phyloP scores from a whole-genome alignment of 2,888 invertebrate genomes.

The Tetrapedia diversipes region DNA sequence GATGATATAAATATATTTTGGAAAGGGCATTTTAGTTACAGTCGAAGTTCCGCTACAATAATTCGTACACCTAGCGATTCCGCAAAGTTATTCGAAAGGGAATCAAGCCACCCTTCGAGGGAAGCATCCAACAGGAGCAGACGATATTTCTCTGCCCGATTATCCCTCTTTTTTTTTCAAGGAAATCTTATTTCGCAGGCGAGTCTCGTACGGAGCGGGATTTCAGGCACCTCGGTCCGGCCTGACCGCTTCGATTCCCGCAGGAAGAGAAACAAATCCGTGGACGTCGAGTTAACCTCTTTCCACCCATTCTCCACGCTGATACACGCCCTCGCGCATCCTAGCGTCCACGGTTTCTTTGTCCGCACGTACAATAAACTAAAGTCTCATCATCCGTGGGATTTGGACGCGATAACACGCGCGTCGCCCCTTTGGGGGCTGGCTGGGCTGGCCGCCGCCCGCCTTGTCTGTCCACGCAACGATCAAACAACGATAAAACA shows the following conservation, averaged over 20 bases:
- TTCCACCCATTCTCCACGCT: conserved; percentile 53
- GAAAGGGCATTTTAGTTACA: too few relatives aligned
- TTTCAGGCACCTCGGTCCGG: conserved; percentile 73
- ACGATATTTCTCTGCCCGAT: conserved; percentile 11
- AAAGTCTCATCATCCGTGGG: conserved; percentile 83
- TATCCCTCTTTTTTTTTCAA: conserved; percentile 31
- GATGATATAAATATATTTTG: too few relatives aligned
- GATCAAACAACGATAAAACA: conserved; percentile 59
- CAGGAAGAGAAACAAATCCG: conserved; percentile 66
- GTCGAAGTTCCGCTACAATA: too few relatives aligned
- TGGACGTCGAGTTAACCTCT: conserved; percentile 60
- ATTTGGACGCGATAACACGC: conserved; percentile 81
- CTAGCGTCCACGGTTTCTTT: conserved; percentile 58
- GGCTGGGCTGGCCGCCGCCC: conserved; percentile 7
- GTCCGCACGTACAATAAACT: conserved; percentile 81
- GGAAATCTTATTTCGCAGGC: conserved; percentile 79
- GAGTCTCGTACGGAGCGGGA: conserved; percentile 76
- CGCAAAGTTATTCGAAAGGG: not conserved
- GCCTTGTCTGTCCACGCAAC: conserved; percentile 34
- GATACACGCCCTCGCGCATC: conserved; percentile 26
- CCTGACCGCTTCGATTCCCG: conserved; percentile 64
- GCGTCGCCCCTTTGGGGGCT: conserved; percentile 67
- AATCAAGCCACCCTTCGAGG: not conserved
- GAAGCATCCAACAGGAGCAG: conserved; percentile 9
- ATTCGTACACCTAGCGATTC: too few relatives aligned